Conservation (phyloP, 2,797 vertebrate species). For the Apogon hyalosoma region DNA sequence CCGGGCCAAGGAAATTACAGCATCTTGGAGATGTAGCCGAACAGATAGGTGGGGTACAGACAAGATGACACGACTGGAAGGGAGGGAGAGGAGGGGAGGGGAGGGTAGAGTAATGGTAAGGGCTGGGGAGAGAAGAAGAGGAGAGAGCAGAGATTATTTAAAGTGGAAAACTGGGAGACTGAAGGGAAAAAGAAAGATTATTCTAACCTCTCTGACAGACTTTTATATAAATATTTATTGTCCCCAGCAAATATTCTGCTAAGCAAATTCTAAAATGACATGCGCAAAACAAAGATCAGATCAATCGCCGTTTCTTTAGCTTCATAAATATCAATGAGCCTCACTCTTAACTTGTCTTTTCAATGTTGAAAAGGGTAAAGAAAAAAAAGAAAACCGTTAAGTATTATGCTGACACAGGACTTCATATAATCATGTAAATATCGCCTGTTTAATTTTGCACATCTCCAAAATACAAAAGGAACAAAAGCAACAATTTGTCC, state of each 20-base stretch:
- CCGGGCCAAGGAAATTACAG: constrained; percentile 98
- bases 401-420: constrained; percentile 11
- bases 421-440: constrained; percentile 13
- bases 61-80: constrained; percentile 94
- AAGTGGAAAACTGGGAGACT: constrained; percentile 86
- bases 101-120: constrained; percentile 78
- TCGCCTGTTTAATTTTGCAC: constrained; percentile 6
- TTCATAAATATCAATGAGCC: constrained; percentile 6
- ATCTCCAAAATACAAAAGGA: constrained; percentile 32
- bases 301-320: constrained; percentile 5
- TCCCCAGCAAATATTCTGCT: not conserved
- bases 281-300: constrained; percentile 5
- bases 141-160: constrained; percentile 59
- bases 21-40: constrained; percentile 98
- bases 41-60: constrained; percentile 96
- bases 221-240: constrained; percentile 11
- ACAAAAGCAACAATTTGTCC: constrained; percentile 10
- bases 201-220: constrained; percentile 36
- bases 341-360: constrained; percentile 9
- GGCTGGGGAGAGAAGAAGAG: constrained; percentile 28
- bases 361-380: constrained; percentile 10
- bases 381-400: constrained; percentile 14
- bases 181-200: constrained; percentile 38
- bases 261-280: not conserved
- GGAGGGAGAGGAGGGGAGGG: constrained; percentile 35